Conservation (phyloP, 2,797 vertebrate genomes). For the Sebastes goodei region DNA sequence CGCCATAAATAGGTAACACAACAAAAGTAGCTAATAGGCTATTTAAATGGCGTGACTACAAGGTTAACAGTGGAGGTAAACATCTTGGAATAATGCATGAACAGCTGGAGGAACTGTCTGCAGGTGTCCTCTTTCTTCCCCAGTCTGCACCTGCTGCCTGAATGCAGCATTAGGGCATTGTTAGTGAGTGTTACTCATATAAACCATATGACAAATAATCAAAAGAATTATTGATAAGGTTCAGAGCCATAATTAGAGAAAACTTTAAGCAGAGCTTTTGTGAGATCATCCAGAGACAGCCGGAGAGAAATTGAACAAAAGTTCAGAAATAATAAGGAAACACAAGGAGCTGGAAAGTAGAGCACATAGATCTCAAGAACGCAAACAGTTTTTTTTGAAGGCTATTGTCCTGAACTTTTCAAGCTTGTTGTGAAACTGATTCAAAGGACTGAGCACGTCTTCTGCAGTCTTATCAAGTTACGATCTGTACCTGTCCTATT, state of each 20-base stretch:
- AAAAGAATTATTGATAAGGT: neutral
- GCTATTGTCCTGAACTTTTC: neutral
- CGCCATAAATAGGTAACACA: fast-evolving
- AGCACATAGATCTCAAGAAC: neutral
- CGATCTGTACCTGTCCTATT: neutral
- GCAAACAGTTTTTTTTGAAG: neutral
- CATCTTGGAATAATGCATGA: neutral
- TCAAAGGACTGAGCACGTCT: neutral
- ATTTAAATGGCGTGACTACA: fast-evolving
- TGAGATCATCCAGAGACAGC: neutral
- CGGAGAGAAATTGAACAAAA: neutral
- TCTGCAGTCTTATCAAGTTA: neutral
- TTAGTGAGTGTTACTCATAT: neutral
- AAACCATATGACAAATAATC: neutral
- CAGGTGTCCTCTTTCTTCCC: neutral
- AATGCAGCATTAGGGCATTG: neutral
- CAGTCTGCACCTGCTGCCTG: neutral
- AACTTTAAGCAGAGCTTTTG: neutral
- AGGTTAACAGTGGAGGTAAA: neutral
- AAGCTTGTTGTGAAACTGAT: neutral
- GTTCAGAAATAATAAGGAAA: neutral
- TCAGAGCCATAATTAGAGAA: neutral
- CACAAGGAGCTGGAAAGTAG: neutral
- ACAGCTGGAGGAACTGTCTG: neutral
- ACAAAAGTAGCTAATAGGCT: neutral